Conservation (phyloP, 2,113 vertebrate genomes). For the Ctenomys sociabilis region DNA sequence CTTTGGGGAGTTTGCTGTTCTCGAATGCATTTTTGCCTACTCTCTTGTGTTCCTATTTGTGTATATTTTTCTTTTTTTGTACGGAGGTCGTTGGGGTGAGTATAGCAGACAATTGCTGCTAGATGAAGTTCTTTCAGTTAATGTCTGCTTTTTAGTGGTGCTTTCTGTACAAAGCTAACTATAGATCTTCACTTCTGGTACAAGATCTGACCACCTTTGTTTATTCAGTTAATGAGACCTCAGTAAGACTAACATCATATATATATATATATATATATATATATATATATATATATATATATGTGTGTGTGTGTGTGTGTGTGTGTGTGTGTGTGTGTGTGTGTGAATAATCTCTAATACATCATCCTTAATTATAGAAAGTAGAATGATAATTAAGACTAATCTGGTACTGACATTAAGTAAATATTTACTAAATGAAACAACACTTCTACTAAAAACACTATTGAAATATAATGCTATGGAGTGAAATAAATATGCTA, state of each 20-base stretch:
- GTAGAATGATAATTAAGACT: neutral
- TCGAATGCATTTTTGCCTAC: neutral
- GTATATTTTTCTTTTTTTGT: neutral
- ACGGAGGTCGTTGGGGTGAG: neutral
- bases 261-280: neutral
- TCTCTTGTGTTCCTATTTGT: neutral
- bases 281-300: no score
- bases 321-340: no score
- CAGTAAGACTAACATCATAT: neutral
- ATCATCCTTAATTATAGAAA: neutral
- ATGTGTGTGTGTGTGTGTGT: no score
- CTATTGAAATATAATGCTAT: neutral
- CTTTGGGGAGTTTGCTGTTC: neutral
- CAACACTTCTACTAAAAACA: neutral
- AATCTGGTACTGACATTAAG: neutral
- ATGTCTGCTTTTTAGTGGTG: neutral
- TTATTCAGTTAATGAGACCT: no score
- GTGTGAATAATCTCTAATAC: neutral
- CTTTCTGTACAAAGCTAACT: neutral
- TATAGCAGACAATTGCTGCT: neutral
- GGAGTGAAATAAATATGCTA: neutral
- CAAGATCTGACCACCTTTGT: neutral
- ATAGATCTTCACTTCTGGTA: neutral
- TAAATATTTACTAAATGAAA: neutral
- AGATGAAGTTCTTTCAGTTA: neutral